Conservation (phyloP, 2,888 invertebrate genomes). For the Linnaemya tessellans region DNA sequence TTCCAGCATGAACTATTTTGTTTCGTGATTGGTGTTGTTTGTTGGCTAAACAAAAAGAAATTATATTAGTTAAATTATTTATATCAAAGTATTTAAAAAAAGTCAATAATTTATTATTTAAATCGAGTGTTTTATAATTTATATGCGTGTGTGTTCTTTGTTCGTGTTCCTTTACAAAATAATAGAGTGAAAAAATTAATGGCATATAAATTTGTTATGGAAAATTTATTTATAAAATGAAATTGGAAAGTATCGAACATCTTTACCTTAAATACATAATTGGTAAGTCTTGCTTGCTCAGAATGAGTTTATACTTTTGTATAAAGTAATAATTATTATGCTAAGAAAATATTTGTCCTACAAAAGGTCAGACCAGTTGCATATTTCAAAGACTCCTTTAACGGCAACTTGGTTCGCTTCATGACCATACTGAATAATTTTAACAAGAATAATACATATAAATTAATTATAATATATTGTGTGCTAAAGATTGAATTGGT, state of each 20-base stretch:
- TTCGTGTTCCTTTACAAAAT: not conserved
- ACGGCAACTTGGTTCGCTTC: too few relatives aligned
- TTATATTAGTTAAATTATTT: not conserved
- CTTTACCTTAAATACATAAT: not conserved
- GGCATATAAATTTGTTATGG: not conserved
- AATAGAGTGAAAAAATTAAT: not conserved
- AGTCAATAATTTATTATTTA: not conserved
- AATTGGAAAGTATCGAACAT: not conserved
- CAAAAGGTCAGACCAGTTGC: too few relatives aligned
- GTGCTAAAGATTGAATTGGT: too few relatives aligned
- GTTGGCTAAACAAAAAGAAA: constrained; percentile 30
- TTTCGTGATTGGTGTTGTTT: constrained; percentile 36
- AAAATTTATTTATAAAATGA: not conserved
- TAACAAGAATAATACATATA: too few relatives aligned
- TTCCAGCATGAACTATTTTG: constrained; percentile 22
- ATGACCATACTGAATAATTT: too few relatives aligned
- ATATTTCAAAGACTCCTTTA: too few relatives aligned
- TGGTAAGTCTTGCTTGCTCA: not conserved
- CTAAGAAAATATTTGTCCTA: too few relatives aligned
- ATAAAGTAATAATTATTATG: too few relatives aligned
- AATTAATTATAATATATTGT: too few relatives aligned
- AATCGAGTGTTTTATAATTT: not conserved
- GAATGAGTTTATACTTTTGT: too few relatives aligned
- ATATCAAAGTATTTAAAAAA: not conserved
- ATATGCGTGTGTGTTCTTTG: too few relatives aligned